Percentiles rank a stretch among this genome's conserved stretches.
phyloP scores from a whole-genome alignment of 2,888 invertebrate species.

The Aricia artaxerxes region DNA sequence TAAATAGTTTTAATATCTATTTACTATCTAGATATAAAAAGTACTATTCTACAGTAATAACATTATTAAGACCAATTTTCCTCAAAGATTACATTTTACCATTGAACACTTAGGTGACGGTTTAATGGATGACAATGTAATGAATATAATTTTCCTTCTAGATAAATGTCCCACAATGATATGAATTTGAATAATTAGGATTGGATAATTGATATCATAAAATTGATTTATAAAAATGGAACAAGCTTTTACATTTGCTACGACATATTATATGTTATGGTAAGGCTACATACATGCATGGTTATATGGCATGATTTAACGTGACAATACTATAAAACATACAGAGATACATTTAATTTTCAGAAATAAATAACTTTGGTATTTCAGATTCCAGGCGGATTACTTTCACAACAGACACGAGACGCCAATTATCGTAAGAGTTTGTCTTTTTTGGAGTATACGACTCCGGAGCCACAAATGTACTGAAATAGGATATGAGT shows the following conservation, averaged over 20 bases:
- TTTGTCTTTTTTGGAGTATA: slow-evolving; percentile 61
- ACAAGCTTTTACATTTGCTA: background rate
- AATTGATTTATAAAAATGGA: background rate
- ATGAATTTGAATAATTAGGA: slow-evolving; percentile 1
- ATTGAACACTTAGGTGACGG: slow-evolving; percentile 32
- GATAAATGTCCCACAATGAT: background rate
- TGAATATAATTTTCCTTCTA: background rate
- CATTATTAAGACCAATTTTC: background rate
- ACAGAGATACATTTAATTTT: slow-evolving; percentile 49
- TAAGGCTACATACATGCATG: slow-evolving; percentile 38
- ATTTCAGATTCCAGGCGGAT: slow-evolving; percentile 86
- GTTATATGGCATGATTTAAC: slow-evolving; percentile 45
- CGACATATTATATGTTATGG: background rate
- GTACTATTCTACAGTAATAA: background rate
- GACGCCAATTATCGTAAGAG: slow-evolving; percentile 78
- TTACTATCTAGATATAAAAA: slow-evolving; percentile 20
- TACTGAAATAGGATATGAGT: slow-evolving; percentile 87
- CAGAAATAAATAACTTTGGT: slow-evolving; percentile 83
- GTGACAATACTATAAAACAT: slow-evolving; percentile 39
- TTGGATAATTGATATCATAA: background rate
- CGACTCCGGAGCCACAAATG: slow-evolving; percentile 76
- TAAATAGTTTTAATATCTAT: background rate
- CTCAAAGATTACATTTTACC: slow-evolving; percentile 4
- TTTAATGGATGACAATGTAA: slow-evolving; percentile 16
- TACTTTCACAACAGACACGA: slow-evolving; percentile 85